Conservation (phyloP, 2,113 vertebrate genomes). For the Ornithorhynchus anatinus region DNA sequence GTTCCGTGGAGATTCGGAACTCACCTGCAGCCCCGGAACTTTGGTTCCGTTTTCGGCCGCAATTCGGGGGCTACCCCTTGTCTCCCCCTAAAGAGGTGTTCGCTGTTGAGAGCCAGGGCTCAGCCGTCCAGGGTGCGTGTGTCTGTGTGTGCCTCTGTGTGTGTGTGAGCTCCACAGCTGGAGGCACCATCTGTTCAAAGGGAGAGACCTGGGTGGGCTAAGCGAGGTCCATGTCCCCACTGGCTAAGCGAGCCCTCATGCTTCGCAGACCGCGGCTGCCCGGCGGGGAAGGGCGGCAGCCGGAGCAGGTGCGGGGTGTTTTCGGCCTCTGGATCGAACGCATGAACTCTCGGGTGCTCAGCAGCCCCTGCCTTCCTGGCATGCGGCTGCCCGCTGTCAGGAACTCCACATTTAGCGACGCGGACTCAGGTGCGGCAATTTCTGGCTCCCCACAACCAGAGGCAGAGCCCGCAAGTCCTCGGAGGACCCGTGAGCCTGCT, state of each 20-base stretch:
- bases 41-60: too few relatives aligned
- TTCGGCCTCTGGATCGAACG: too few relatives aligned
- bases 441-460: neutral
- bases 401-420: neutral
- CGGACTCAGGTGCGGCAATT: neutral
- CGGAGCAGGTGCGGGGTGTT: too few relatives aligned
- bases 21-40: too few relatives aligned
- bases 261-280: neutral
- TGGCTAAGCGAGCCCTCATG: neutral
- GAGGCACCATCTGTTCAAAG: neutral
- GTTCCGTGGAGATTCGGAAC: too few relatives aligned
- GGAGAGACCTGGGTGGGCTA: neutral
- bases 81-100: too few relatives aligned
- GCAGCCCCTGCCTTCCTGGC: neutral
- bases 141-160: neutral
- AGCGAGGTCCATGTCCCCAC: neutral
- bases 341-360: neutral
- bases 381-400: neutral
- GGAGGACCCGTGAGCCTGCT: neutral
- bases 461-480: conserved; percentile 14
- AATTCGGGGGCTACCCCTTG: too few relatives aligned
- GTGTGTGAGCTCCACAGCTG: neutral
- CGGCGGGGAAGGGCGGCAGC: too few relatives aligned
- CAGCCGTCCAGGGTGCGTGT: neutral
- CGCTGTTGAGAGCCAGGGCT: too few relatives aligned